Evolutionary conservation across 2,888 invertebrate genomes (phyloP).

Genomic region (Crepidodera aurea): DNA sequence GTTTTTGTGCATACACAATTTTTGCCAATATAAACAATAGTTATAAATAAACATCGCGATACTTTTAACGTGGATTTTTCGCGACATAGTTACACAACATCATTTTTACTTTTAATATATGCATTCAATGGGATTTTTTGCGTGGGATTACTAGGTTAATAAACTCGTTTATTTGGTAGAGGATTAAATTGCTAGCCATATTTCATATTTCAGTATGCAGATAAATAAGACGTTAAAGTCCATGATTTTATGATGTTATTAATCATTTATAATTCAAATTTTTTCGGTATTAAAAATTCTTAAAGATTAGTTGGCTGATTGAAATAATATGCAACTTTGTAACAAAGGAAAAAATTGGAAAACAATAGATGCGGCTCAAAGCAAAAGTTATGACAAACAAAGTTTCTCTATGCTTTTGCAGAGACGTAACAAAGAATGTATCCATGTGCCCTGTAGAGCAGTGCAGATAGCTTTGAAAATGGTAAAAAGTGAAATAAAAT

Average conservation of each 20-base stretch:
- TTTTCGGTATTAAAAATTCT: no score
- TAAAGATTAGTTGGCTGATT: no score
- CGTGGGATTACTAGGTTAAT: background rate
- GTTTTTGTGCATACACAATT: background rate
- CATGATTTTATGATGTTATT: no score
- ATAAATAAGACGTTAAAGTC: background rate
- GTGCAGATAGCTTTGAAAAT: no score
- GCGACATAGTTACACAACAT: background rate
- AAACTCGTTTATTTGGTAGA: background rate
- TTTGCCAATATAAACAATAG: background rate
- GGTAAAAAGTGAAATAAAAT: no score
- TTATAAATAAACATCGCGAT: background rate
- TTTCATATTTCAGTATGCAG: background rate
- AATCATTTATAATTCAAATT: no score
- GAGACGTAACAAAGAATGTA: background rate
- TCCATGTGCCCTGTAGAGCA: no score
- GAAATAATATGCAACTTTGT: no score
- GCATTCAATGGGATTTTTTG: background rate
- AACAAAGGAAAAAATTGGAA: no score
- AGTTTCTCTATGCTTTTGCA: background rate
- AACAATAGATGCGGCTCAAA: no score
- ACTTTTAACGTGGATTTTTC: background rate
- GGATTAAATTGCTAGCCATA: background rate
- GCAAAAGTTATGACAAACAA: background rate
- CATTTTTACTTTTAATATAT: background rate